Evolutionary conservation across 1,140 invertebrate genomes (phyloP).

Genomic region (Papilio dardanus): DNA sequence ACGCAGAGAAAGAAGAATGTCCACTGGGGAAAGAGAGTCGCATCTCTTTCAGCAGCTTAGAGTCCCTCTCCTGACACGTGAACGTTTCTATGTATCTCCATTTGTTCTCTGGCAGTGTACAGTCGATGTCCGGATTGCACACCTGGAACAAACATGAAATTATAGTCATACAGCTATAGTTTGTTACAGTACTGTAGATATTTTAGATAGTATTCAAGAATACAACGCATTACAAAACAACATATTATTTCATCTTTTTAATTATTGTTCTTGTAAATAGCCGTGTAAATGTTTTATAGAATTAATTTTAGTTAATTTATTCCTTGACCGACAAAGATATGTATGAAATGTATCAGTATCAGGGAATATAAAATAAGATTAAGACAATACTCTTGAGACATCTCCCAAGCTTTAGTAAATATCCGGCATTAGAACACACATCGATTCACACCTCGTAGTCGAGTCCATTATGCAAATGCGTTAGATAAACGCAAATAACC

Average conservation of each 20-base stretch:
- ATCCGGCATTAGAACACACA: not conserved
- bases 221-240: not conserved
- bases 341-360: not conserved
- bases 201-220: too few species aligned
- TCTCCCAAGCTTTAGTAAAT: not conserved
- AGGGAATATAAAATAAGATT: not conserved
- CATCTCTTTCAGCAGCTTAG: slow-evolving; percentile 87
- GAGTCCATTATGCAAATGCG: slow-evolving; percentile 12
- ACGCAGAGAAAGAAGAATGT: slow-evolving; percentile 91
- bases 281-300: not conserved
- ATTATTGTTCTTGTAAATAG: not conserved
- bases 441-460: slow-evolving; percentile 1
- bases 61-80: slow-evolving; percentile 82
- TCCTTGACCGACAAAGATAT: not conserved
- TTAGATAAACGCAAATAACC: slow-evolving; percentile 11
- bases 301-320: not conserved
- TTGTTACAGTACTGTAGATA: not conserved
- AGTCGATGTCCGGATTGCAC: slow-evolving; percentile 86
- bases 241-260: not conserved
- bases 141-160: slow-evolving; percentile 73
- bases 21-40: slow-evolving; percentile 92
- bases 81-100: slow-evolving; percentile 87
- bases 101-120: slow-evolving; percentile 80
- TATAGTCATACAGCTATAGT: not conserved
- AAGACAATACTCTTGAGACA: not conserved